Conservation (phyloP, 1,140 invertebrate genomes). For the Drosophila auraria region DNA sequence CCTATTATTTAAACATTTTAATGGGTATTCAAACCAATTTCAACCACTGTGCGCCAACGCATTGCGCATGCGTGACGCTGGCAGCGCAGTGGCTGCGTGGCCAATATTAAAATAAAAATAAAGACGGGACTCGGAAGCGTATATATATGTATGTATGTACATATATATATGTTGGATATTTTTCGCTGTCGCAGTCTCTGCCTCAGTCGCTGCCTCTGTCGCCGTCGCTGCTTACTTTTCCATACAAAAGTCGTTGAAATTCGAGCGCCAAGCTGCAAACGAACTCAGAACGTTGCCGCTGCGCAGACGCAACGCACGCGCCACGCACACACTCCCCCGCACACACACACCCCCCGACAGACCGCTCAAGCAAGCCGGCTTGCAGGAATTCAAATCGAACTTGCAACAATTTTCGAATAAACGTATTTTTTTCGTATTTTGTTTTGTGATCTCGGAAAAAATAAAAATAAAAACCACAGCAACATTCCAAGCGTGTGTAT, state of each 20-base stretch:
- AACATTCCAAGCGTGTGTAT: not conserved
- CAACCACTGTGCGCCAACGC: slow-evolving; percentile 24
- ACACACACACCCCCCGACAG: not conserved
- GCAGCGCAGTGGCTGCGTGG: slow-evolving; percentile 15
- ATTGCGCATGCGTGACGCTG: slow-evolving; percentile 57
- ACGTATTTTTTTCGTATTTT: slow-evolving; percentile 14
- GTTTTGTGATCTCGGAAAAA: not conserved
- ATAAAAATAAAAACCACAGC: not conserved
- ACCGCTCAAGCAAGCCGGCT: slow-evolving; percentile 29
- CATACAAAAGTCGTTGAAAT: slow-evolving; percentile 63
- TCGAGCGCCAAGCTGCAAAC: slow-evolving; percentile 66
- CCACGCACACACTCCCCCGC: slow-evolving; percentile 31
- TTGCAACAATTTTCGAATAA: slow-evolving; percentile 7
- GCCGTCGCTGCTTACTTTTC: slow-evolving; percentile 36
- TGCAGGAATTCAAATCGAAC: slow-evolving; percentile 20
- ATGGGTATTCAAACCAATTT: not conserved
- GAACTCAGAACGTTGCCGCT: slow-evolving; percentile 76
- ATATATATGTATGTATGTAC: slow-evolving; percentile 14
- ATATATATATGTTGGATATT: slow-evolving; percentile 37
- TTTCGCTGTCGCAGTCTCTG: slow-evolving; percentile 17
- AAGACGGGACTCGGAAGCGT: slow-evolving; percentile 76
- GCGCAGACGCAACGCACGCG: slow-evolving; percentile 81
- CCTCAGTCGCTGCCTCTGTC: not conserved
- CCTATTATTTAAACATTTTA: not conserved
- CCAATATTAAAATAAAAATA: slow-evolving; percentile 65